Evolutionary conservation across 2,888 invertebrate genomes (phyloP).

Genomic region (Lobophora halterata): DNA sequence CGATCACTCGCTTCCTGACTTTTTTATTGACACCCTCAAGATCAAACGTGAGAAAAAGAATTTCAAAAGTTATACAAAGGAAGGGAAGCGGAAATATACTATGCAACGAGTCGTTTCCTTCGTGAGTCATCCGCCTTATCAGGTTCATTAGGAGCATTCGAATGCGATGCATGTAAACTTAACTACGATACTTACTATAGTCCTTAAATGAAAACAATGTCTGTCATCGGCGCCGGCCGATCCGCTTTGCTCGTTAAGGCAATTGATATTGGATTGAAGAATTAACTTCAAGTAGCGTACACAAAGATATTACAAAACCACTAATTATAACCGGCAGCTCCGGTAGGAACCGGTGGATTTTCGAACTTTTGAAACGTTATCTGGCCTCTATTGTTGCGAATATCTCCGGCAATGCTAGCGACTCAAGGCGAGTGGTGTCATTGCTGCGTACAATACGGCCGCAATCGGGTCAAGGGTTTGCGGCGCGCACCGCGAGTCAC

Average conservation of each 20-base stretch:
- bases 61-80: conserved; percentile 48
- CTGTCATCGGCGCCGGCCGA: conserved; percentile 25
- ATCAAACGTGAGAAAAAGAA: conserved; percentile 60
- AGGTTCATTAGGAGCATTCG: conserved; percentile 60
- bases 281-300: conserved; percentile 32
- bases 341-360: conserved; percentile 69
- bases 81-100: conserved; percentile 70
- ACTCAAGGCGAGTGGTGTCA: conserved; percentile 80
- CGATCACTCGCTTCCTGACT: conserved; percentile 53
- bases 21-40: conserved; percentile 52
- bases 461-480: conserved; percentile 77
- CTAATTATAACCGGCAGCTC: conserved; percentile 59
- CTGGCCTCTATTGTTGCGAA: conserved; percentile 81
- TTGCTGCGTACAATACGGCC: conserved; percentile 77
- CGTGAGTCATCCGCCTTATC: conserved; percentile 64
- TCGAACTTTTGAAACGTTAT: conserved; percentile 79
- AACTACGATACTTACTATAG: too few species aligned
- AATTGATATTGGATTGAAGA: conserved; percentile 8
- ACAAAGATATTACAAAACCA: conserved; percentile 60
- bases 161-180: conserved; percentile 46
- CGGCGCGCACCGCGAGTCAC: conserved; percentile 41
- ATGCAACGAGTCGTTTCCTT: conserved; percentile 71
- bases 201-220: conserved; percentile 39
- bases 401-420: conserved; percentile 80
- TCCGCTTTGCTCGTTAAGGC: conserved; percentile 1